These are phyloP conservation scores for Linhomoeus sp. DNA, from an alignment of 2,888 invertebrate species.

Conservation along the genomic window DNA sequence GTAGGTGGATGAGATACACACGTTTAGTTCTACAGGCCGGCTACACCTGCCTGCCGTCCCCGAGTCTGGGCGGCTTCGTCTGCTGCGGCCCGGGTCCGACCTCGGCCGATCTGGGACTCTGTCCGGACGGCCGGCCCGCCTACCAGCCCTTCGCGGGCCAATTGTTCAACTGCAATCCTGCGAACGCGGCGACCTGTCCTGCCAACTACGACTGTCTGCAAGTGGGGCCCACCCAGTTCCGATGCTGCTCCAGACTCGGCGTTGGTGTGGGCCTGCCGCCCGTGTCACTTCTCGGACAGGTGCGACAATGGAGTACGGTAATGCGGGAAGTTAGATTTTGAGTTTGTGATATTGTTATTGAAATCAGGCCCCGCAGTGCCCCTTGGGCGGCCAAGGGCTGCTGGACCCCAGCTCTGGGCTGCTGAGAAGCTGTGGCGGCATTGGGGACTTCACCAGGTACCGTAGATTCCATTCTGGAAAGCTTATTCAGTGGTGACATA, in stretches of 20 bases:
- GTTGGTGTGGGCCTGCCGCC: too few species aligned
- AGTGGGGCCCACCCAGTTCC: too few species aligned
- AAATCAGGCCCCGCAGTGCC: too few species aligned
- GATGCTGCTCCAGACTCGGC: too few species aligned
- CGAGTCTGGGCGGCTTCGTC: not conserved
- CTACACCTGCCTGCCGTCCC: constrained; percentile 1
- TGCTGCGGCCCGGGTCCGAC: not conserved
- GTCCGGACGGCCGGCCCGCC: not conserved
- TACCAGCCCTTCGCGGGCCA: not conserved
- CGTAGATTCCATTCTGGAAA: not conserved
- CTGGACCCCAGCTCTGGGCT: too few species aligned
- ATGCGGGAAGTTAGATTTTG: too few species aligned
- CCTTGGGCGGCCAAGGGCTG: too few species aligned
- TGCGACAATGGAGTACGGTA: too few species aligned
- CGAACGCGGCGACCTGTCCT: not conserved
- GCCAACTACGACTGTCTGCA: not conserved
- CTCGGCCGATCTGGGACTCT: not conserved
- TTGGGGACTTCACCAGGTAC: not conserved
- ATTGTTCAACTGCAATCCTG: not conserved
- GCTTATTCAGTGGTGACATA: not conserved
- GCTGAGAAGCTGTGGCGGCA: too few species aligned
- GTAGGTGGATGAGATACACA: too few species aligned
- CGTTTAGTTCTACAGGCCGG: not conserved
- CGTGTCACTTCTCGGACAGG: too few species aligned
- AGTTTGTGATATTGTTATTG: too few species aligned